A percentile compares a stretch with the other conserved stretches of the same genome.
Evolutionary conservation across 2,113 vertebrate genomes (phyloP).

Genomic region (Pycnonotus jocosus): DNA sequence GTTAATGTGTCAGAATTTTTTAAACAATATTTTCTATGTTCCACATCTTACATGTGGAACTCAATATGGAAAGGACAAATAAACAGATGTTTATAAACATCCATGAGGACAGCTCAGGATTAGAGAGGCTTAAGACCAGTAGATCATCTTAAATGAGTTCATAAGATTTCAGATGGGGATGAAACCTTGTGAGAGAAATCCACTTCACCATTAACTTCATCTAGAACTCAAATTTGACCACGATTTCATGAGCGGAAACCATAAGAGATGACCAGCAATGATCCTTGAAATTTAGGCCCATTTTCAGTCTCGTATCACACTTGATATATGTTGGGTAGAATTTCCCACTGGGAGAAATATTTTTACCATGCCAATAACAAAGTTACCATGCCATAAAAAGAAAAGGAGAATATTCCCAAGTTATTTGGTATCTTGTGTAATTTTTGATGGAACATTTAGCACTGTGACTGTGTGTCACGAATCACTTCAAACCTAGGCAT

Average conservation of each 20-base stretch:
- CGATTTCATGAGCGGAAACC: accelerated
- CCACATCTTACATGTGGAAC: neutral
- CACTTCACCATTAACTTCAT: neutral
- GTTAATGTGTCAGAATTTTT: neutral
- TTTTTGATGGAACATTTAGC: neutral
- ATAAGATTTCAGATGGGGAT: neutral
- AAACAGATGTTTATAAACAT: neutral
- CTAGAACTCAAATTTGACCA: neutral
- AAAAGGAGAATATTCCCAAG: neutral
- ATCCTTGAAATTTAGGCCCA: neutral
- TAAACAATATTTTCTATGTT: neutral
- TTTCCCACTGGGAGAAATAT: neutral
- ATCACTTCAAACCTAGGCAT: neutral
- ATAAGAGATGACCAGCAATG: neutral
- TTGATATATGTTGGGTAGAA: neutral
- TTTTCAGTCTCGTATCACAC: neutral
- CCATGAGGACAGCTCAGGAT: neutral
- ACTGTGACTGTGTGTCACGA: neutral
- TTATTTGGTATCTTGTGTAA: neutral
- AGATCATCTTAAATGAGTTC: neutral
- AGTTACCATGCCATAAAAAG: neutral
- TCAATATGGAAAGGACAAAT: neutral
- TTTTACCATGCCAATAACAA: neutral
- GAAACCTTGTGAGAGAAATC: neutral
- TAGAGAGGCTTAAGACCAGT: neutral